These are phyloP conservation scores for Leptinotarsa juncta DNA, from an alignment of 2,888 invertebrate genomes.

Conservation along the genomic window DNA sequence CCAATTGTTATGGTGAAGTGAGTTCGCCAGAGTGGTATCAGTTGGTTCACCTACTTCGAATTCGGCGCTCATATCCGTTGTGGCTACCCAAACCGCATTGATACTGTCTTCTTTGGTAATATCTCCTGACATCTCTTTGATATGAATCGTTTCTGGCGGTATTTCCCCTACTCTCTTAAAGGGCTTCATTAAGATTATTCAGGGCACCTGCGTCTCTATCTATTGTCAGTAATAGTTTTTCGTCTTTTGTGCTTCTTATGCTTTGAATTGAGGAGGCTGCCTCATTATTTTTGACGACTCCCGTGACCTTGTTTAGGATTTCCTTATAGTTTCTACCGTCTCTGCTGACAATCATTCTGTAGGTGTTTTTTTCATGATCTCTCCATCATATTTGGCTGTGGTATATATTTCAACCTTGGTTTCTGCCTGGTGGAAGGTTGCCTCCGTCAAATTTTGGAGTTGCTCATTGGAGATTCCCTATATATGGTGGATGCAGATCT, in stretches of 20 bases:
- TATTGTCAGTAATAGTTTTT: background rate
- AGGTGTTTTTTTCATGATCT: no score
- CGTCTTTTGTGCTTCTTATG: background rate
- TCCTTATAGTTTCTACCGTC: no score
- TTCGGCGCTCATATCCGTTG: background rate
- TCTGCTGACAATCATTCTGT: background rate
- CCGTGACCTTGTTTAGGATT: background rate
- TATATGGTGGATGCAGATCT: no score
- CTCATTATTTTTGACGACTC: background rate
- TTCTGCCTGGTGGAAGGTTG: background rate
- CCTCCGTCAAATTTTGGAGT: no score
- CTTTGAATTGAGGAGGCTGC: background rate
- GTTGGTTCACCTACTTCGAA: background rate
- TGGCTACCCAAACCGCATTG: background rate
- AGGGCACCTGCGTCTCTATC: background rate
- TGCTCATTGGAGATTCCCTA: no score
- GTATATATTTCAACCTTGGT: background rate
- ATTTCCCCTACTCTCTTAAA: background rate
- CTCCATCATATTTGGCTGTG: no score
- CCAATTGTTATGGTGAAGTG: no score
- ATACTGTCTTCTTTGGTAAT: slow-evolving; percentile 3
- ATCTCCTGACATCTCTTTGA: slow-evolving; percentile 17
- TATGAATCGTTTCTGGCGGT: background rate
- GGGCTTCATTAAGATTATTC: background rate
- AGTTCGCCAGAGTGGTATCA: no score